Evolutionary conservation across 2,113 vertebrate genomes (phyloP), one percentile per base, ranked within the genome.

Genomic region (Mustelus asterias): DNA sequence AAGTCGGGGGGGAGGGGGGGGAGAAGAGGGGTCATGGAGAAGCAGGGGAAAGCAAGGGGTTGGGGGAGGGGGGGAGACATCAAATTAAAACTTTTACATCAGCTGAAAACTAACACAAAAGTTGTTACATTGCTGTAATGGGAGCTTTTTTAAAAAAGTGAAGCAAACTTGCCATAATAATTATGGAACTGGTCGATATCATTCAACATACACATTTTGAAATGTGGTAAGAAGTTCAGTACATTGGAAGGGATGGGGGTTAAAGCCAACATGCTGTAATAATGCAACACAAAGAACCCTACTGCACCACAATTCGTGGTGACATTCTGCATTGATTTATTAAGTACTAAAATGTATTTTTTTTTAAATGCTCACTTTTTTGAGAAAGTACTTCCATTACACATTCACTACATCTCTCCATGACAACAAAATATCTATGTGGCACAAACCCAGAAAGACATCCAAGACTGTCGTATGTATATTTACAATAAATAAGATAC

Each of bases 401-500:
- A 72, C 44, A 95, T 95, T 95, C 94, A 93, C 89, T 65, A 93
- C 60, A 92, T 93, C n/a, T n/a, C 60, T 93, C 94, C 65, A 95
- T 29, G 94, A 95, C 69, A 90, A 90, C 88, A 95, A 95, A 95
- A 48, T 95, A 95, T 72, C 94, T 29, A 95, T 72, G 94, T 95
- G 94, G 94, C 94, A 95, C 94, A 95, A 95, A 95, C 94, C 94
- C 94, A 95, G 44, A 54, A 95, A 95, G 69, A 95, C 94, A 95
- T 95, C 94, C 94, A 95, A 95, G 94, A 95, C 96, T 97, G 96
- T 96, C 95, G 70, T 96, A 96, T 97, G 97, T 95, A 96, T 97
- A 97, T 97, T 97, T 97, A 97, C 97, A 97, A 97, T 97, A 97
- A 97, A 97, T 97, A 97, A 90, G 96, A 97, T 96, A 96, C 96